These are phyloP conservation scores for Oreotragus oreotragus DNA, from an alignment of 2,113 vertebrate genomes.

Conservation along the genomic window DNA sequence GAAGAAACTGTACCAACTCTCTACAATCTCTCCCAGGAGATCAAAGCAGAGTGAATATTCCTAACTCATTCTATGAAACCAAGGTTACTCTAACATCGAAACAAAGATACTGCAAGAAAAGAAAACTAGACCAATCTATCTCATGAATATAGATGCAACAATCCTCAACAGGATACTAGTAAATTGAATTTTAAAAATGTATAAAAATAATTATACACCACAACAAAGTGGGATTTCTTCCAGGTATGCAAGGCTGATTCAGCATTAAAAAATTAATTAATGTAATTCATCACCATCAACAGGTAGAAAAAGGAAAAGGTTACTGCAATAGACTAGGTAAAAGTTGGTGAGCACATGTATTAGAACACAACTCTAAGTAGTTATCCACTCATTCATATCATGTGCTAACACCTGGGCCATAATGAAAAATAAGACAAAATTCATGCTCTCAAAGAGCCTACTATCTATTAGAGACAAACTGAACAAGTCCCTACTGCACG, in stretches of 20 bases:
- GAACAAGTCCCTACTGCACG: background rate
- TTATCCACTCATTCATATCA: background rate
- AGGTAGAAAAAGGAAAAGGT: background rate
- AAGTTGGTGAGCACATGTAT: background rate
- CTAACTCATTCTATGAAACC: background rate
- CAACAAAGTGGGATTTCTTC: background rate
- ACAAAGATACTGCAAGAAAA: constrained; percentile 9
- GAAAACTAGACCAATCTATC: background rate
- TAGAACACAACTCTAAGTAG: background rate
- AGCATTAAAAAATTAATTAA: background rate
- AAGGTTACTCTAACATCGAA: constrained; percentile 25
- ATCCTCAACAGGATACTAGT: background rate
- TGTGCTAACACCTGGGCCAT: background rate
- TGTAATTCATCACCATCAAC: background rate
- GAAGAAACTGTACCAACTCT: background rate
- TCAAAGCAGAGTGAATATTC: background rate
- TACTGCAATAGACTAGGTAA: background rate
- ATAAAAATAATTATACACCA: background rate
- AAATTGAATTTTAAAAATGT: constrained; percentile 12
- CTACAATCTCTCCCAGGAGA: background rate
- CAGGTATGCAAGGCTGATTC: background rate
- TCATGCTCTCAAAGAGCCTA: background rate
- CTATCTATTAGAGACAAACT: background rate
- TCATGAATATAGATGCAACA: background rate
- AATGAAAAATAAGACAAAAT: background rate